These are phyloP conservation scores for Lichenostomus cassidix DNA, from an alignment of 2,113 vertebrate genomes.

Conservation along the genomic window DNA sequence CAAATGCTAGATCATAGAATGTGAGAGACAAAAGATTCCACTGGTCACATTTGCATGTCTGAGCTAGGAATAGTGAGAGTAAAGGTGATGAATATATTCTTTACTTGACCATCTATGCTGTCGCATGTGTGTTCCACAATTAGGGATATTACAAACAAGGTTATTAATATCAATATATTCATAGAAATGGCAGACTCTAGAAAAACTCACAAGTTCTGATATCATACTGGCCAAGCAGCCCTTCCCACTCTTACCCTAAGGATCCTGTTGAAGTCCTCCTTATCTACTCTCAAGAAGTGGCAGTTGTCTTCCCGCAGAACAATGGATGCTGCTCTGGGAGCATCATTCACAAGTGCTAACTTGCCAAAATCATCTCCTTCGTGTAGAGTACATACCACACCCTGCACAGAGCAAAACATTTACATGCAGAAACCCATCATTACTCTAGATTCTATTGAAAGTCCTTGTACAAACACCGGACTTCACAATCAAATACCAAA, in stretches of 20 bases:
- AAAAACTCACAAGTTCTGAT: not conserved
- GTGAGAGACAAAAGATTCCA: not conserved
- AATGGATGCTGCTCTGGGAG: conserved; percentile 95
- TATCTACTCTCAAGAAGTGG: conserved; percentile 97
- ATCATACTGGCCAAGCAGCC: rapidly evolving
- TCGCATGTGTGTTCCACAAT: not conserved
- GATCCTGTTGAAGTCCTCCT: conserved; percentile 98
- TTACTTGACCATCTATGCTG: not conserved
- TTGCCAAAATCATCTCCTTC: conserved; percentile 99
- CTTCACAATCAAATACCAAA: conserved; percentile 60
- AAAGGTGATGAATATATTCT: not conserved
- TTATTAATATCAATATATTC: not conserved
- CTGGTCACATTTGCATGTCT: not conserved
- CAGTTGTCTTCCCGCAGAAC: conserved; percentile 96
- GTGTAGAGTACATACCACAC: conserved; percentile 94
- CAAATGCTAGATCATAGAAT: not conserved
- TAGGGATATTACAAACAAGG: not conserved
- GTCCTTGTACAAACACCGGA: conserved; percentile 49
- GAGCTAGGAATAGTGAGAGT: not conserved
- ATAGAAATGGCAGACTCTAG: not conserved
- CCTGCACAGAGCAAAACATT: conserved; percentile 77
- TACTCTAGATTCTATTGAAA: conserved; percentile 48
- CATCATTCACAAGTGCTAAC: conserved; percentile 94
- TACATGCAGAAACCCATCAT: conserved; percentile 60
- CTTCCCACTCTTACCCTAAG: conserved; percentile 82